phyloP scores from a whole-genome alignment of 2,888 invertebrate species.

The Chrysotoxum bicinctum region DNA sequence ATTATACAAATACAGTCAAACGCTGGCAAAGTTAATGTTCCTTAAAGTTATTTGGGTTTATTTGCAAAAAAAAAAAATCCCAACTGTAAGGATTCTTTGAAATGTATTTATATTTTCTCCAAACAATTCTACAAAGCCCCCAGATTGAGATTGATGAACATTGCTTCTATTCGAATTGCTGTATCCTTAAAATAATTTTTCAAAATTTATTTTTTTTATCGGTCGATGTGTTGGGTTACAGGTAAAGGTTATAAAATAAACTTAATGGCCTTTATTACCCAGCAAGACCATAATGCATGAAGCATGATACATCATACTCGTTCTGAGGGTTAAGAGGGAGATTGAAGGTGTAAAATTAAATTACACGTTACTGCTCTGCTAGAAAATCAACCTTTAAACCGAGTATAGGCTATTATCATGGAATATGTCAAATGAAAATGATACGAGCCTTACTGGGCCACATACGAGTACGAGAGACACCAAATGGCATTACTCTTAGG shows the following conservation, averaged over 20 bases:
- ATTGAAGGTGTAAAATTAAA: slow-evolving; percentile 19
- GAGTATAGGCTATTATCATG: not conserved
- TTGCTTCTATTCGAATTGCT: slow-evolving; percentile 19
- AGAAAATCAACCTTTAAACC: slow-evolving; percentile 8
- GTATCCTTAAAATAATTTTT: slow-evolving; percentile 37
- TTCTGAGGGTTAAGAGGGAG: not conserved
- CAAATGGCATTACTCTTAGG: not conserved
- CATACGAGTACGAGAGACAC: not conserved
- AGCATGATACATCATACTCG: slow-evolving; percentile 29
- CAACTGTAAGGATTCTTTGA: not conserved
- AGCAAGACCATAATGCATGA: slow-evolving; percentile 19
- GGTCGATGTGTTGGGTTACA: slow-evolving; percentile 1
- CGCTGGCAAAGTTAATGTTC: slow-evolving; percentile 28
- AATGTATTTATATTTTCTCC: not conserved
- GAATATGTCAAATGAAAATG: not conserved
- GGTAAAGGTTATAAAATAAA: slow-evolving; percentile 26
- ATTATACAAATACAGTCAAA: not conserved
- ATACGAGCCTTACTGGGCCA: not conserved
- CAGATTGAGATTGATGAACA: slow-evolving; percentile 57
- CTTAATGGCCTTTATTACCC: slow-evolving; percentile 51
- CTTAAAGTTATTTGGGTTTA: slow-evolving; percentile 39
- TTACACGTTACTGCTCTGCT: not conserved
- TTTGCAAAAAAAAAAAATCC: not conserved
- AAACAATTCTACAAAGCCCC: slow-evolving; percentile 2
- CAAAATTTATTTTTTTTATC: not conserved